Percentiles rank a stretch among this genome's conserved stretches.
Conservation (phyloP, 2,113 vertebrate genomes). For the Hypomesus transpacificus region DNA sequence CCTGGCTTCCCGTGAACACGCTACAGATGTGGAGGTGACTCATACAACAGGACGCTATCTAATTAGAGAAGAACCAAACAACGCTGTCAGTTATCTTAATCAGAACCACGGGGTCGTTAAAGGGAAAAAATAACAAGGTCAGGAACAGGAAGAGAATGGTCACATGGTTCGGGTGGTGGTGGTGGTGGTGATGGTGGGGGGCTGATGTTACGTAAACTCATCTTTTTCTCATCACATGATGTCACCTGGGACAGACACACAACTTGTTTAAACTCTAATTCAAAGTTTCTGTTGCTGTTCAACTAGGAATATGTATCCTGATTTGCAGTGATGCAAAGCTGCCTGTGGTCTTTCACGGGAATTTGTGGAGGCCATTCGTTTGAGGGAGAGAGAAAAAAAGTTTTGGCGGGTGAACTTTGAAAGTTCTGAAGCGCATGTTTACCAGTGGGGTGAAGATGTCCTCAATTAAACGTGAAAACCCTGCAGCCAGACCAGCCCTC, state of each 20-base stretch:
- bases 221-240: not conserved
- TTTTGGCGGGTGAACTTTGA: not conserved
- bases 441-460: not conserved
- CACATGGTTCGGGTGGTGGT: conserved; percentile 48
- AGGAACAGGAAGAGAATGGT: conserved; percentile 56
- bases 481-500: not conserved
- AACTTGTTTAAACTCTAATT: not conserved
- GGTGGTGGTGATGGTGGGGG: conserved; percentile 27
- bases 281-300: not conserved
- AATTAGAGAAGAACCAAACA: conserved; percentile 66
- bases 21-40: conserved; percentile 62
- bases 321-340: not conserved
- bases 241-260: not conserved
- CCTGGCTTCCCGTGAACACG: conserved; percentile 9
- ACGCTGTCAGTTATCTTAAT: conserved; percentile 60
- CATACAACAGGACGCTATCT: conserved; percentile 50
- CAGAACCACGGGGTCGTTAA: conserved; percentile 41
- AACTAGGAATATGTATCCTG: not conserved
- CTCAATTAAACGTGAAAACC: conserved; percentile 6
- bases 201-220: conserved; percentile 15
- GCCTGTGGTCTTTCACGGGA: not conserved
- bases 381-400: not conserved
- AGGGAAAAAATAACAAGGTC: conserved; percentile 57
- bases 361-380: not conserved
- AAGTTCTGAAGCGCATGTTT: not conserved